Base-by-base conservation (phyloP, 2,888 invertebrate species). In the Parascotia fuliginaria region DNA sequence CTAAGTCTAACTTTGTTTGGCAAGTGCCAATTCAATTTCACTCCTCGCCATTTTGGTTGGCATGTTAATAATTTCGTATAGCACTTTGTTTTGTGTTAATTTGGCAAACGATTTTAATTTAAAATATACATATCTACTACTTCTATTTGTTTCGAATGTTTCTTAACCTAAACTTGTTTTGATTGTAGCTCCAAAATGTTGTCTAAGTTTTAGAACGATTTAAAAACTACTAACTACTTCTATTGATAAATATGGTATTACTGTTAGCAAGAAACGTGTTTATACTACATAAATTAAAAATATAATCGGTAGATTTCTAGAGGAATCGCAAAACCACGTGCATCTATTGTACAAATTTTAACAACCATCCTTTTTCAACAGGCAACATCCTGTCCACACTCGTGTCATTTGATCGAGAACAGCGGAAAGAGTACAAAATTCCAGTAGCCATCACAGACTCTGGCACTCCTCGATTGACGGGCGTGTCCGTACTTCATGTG, bases 401-500 rank as follows among this genome's bases (percentile, higher is more conserved):
- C 34, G 95, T 94, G 0, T 91, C 85, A 0, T 98, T 99, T 80
- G 98, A 98, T 82, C 94, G 99, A 0, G 98, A 98, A 79, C 92
- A 95, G 55, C 94, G 95, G 54, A 98, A 98, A 78, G 95, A 95
- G 71, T 98, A 98, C 81, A 94, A 94, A 55, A 95, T 99, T 59
- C 98, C 98, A 0, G 96, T 99, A 42, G 94, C 95, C 9, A 97
- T 99, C 70, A 96, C 95, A 1, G 99, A 99, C 80, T 96, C 95
- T 51, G 98, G 98, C 0, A 89, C 89, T 0, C 96, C 96, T 0
- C 78, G 91, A 29, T 87, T 94, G 87, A 96, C 96, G 0, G 97
- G 96, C 2, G 96, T 96, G 0, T 97, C 97, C 58, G 96, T 95
- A 9, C 93, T 99, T 11, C 96, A 95, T 46, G 95, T 99, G 9